Conservation (phyloP, 2,797 vertebrate genomes). For the Coreius guichenoti region DNA sequence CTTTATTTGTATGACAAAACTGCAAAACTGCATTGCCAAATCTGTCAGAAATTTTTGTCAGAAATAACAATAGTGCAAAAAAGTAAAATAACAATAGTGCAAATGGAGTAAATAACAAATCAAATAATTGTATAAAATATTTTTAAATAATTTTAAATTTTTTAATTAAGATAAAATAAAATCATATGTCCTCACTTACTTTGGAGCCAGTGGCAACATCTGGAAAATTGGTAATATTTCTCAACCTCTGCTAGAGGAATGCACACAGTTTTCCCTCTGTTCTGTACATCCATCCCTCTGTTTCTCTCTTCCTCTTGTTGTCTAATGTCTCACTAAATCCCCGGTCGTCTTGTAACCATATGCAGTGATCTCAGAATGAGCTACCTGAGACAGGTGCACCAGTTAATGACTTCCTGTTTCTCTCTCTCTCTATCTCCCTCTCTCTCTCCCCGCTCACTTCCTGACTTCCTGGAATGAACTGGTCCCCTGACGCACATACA, state of each 20-base stretch:
- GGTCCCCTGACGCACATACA: constrained; percentile 27
- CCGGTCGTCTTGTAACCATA: constrained; percentile 21
- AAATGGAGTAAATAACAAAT: neutral
- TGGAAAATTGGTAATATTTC: constrained; percentile 49
- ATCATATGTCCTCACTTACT: constrained; percentile 44
- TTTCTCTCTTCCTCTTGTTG: constrained; percentile 11
- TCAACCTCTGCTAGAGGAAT: constrained; percentile 54
- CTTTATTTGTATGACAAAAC: neutral
- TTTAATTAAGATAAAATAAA: neutral
- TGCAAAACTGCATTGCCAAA: neutral
- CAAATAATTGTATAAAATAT: neutral
- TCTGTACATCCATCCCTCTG: constrained; percentile 41
- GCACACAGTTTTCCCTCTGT: neutral
- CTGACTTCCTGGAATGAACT: constrained; percentile 37
- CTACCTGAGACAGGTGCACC: constrained; percentile 53
- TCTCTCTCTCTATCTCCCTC: constrained; percentile 25
- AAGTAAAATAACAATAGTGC: neutral
- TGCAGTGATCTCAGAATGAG: constrained; percentile 26
- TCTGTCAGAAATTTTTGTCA: neutral
- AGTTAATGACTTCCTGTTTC: constrained; percentile 41
- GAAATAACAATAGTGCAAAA: neutral
- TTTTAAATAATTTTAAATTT: neutral
- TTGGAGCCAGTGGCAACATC: constrained; percentile 44
- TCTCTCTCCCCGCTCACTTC: neutral
- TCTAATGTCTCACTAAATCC: neutral